Conservation (phyloP, 2,888 invertebrate genomes). For the Seira ritae region DNA sequence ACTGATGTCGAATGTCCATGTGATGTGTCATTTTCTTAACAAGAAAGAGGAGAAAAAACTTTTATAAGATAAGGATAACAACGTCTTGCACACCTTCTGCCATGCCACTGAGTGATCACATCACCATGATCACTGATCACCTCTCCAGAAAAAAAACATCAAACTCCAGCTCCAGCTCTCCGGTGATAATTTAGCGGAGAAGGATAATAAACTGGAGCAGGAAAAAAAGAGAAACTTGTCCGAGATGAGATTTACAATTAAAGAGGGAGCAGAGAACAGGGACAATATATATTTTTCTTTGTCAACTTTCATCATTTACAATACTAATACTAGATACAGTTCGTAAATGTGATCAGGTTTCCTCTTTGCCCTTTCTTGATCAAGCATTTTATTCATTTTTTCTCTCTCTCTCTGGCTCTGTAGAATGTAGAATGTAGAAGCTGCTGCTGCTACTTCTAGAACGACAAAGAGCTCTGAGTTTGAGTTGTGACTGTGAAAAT, state of each 20-base stretch:
- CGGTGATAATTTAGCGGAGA: background rate
- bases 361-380: constrained; percentile 10
- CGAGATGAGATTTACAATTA: constrained; percentile 12
- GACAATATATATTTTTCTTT: constrained; percentile 21
- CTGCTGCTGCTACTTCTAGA: background rate
- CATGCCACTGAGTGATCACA: constrained; percentile 37
- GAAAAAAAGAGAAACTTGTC: background rate
- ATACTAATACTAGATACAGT: background rate
- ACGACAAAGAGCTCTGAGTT: constrained; percentile 17
- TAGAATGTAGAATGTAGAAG: background rate
- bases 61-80: constrained; percentile 51
- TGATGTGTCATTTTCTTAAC: constrained; percentile 23
- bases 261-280: background rate
- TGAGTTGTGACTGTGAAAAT: constrained; percentile 54
- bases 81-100: constrained; percentile 59
- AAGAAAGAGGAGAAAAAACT: too few relatives aligned
- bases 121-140: constrained; percentile 16
- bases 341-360: constrained; percentile 13
- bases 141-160: background rate
- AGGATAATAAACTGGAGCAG: constrained; percentile 21
- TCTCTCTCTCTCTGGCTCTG: background rate
- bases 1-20: background rate
- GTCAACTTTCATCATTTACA: constrained; percentile 16
- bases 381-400: constrained; percentile 7
- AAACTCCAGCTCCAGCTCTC: too few relatives aligned